Conservation (phyloP, 2,888 invertebrate species). For the Brenthis ino region DNA sequence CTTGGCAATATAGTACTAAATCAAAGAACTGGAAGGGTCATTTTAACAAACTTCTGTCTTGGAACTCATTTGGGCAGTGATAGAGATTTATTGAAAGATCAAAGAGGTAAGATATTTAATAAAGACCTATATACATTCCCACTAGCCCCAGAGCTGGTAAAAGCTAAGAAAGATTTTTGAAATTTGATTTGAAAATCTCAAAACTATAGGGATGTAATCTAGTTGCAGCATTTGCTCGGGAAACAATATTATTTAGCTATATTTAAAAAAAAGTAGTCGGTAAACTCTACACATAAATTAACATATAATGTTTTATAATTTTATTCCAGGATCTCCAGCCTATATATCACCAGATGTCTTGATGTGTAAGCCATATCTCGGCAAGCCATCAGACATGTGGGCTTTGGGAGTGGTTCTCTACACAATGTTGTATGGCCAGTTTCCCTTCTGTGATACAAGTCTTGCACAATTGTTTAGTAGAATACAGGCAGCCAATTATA, state of each 20-base stretch:
- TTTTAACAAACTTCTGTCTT: constrained; percentile 89
- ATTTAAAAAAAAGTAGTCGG: neutral
- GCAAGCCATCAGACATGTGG: constrained; percentile 93
- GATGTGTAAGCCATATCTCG: constrained; percentile 88
- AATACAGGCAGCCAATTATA: constrained; percentile 88
- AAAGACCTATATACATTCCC: no score
- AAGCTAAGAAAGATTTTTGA: no score
- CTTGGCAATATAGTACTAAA: constrained; percentile 89
- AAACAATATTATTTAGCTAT: neutral
- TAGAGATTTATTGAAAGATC: constrained; percentile 87
- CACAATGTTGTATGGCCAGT: constrained; percentile 91
- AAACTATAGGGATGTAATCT: no score
- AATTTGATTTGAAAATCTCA: no score
- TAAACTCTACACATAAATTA: no score
- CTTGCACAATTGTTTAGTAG: constrained; percentile 88
- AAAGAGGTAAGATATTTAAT: constrained; percentile 79
- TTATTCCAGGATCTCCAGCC: constrained; percentile 84
- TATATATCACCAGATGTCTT: constrained; percentile 92
- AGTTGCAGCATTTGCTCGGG: no score
- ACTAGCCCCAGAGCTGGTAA: no score
- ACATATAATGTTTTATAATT: neutral
- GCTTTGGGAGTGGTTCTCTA: constrained; percentile 89
- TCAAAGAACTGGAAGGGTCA: constrained; percentile 84
- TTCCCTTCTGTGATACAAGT: constrained; percentile 90
- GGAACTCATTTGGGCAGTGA: constrained; percentile 89